phyloP scores from a whole-genome alignment of 2,113 vertebrate species.

The Thymallus thymallus region DNA sequence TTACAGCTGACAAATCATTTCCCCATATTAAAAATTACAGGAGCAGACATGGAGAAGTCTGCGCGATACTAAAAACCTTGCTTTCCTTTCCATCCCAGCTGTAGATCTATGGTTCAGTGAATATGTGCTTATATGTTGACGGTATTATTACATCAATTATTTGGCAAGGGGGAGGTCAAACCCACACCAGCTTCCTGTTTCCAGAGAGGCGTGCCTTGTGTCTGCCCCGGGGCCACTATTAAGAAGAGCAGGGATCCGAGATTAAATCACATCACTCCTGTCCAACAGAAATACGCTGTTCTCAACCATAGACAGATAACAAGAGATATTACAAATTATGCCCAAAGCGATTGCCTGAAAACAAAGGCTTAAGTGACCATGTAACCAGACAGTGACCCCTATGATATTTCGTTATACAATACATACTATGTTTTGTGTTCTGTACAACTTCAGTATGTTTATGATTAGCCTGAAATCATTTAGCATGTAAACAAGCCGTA shows the following conservation, averaged over 20 bases:
- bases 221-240: constrained; percentile 82
- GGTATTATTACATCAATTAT: constrained; percentile 77
- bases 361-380: constrained; percentile 66
- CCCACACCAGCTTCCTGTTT: constrained; percentile 78
- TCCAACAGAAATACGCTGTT: constrained; percentile 78
- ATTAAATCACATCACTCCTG: constrained; percentile 81
- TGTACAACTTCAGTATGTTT: constrained; percentile 52
- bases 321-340: constrained; percentile 67
- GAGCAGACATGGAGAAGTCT: constrained; percentile 25
- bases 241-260: constrained; percentile 74
- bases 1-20: no score
- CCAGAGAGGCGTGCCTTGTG: constrained; percentile 72
- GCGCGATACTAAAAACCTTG: constrained; percentile 19
- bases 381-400: constrained; percentile 77
- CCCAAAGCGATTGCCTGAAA: constrained; percentile 66
- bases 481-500: constrained; percentile 39
- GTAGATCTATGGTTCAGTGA: constrained; percentile 71
- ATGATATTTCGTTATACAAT: constrained; percentile 65
- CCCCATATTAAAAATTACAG: background rate
- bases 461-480: constrained; percentile 41
- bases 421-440: constrained; percentile 47
- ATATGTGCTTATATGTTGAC: constrained; percentile 78
- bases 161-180: constrained; percentile 73
- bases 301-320: constrained; percentile 33
- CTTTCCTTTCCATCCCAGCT: constrained; percentile 35